phyloP scores from a whole-genome alignment of 1,140 invertebrate species.

The Aphaenogaster rudis region DNA sequence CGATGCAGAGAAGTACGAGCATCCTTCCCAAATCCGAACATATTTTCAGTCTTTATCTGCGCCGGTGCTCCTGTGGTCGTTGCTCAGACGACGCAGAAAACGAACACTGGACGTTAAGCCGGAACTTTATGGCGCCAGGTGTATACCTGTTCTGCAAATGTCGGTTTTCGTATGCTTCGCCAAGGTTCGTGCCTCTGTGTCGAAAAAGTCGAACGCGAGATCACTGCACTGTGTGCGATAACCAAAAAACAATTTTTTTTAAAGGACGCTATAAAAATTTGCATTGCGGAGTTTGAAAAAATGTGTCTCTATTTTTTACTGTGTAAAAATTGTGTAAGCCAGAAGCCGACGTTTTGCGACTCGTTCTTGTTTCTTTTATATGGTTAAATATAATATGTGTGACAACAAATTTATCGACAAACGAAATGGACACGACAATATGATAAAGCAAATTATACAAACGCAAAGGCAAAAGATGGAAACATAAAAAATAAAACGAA shows the following conservation, averaged over 20 bases:
- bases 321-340: background rate
- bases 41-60: conserved; percentile 71
- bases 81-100: conserved; percentile 56
- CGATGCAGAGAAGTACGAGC: conserved; percentile 31
- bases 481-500: conserved; percentile 26
- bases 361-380: background rate
- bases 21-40: conserved; percentile 55
- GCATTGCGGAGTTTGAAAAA: conserved; percentile 22
- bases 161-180: conserved; percentile 46
- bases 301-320: background rate
- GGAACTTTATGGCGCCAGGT: conserved; percentile 66
- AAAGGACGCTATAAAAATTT: conserved; percentile 29
- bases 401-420: background rate
- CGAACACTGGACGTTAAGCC: conserved; percentile 60
- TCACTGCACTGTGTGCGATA: conserved; percentile 5
- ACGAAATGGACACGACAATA: background rate
- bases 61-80: conserved; percentile 32
- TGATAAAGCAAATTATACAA: conserved; percentile 23
- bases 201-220: conserved; percentile 39
- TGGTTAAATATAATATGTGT: conserved; percentile 21
- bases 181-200: background rate
- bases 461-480: conserved; percentile 1
- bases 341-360: background rate
- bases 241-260: conserved; percentile 19
- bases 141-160: conserved; percentile 49